Base-by-base conservation (phyloP, 2,888 invertebrate species). In the Hirtodrosophila trivittata region DNA sequence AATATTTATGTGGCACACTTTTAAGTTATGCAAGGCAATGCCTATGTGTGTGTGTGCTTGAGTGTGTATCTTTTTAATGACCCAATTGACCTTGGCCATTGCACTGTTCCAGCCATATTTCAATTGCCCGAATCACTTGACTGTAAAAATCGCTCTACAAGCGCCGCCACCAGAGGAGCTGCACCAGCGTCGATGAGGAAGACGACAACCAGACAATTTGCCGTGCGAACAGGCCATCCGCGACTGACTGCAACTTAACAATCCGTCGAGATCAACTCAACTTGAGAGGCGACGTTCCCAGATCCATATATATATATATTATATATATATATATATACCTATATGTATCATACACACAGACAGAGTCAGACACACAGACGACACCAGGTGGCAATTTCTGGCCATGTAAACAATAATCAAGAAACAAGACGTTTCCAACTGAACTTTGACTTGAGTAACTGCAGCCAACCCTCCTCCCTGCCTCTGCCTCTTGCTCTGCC, bases 1-100 rank as follows among this genome's bases (percentile, higher is more conserved):
- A 83, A 84, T 86, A 86, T 82, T 86, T 81, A 81, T 84, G 67
- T 80, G 86, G 81, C 84, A 86, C 86, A 81, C 84, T 86, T 78
- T 76, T 68, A 55, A 83, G 63, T 86, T 70, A 86, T 84, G 86
- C 86, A 86, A 81, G 86, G 80, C 69, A 63, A 72, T 39, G 37
- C 12, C 16, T 28, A 25, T 38, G 8, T 21, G 8, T 28, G 18
- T 51, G 10, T 43, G 1, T 49, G 1, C 9, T 28, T 52, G 7
- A 13, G 0, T 32, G 43, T 32, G 10, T 72, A 45, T 71, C 55
- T 54, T 21, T 60, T 68, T 82, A 62, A 76, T 78, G 80, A 37
- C 59, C 57, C 78, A 70, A 85, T 76, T 81, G 86, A 81, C 86
- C 86, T 86, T 86, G 80, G 55, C 67, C 70, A 54, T 56, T 72